phyloP scores from a whole-genome alignment of 2,113 vertebrate species.

The Zapus hudsonius region DNA sequence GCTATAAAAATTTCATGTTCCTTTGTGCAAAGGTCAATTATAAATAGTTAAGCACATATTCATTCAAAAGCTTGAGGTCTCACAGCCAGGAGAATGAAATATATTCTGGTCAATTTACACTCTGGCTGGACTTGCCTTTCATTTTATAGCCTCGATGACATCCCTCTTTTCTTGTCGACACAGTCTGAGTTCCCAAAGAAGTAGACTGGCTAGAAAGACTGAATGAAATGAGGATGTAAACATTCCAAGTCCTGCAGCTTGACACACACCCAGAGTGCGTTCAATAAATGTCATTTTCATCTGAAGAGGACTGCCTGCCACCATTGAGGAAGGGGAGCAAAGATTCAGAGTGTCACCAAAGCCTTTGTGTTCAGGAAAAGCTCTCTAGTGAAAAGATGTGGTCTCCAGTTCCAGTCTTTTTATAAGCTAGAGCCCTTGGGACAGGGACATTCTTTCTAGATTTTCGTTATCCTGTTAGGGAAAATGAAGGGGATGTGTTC shows the following conservation, averaged over 20 bases:
- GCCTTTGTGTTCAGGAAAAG: background rate
- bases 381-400: accelerated
- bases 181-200: background rate
- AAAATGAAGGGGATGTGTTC: background rate
- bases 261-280: conserved; percentile 19
- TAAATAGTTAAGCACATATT: conserved; percentile 91
- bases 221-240: conserved; percentile 46
- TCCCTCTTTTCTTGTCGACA: conserved; percentile 45
- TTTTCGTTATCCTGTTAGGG: background rate
- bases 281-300: conserved; percentile 18
- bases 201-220: conserved; percentile 21
- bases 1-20: conserved; percentile 91
- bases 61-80: conserved; percentile 82
- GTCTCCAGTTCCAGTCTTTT: background rate
- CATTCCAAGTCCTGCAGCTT: background rate
- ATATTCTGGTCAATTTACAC: conserved; percentile 81
- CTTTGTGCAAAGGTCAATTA: conserved; percentile 91
- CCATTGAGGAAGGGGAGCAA: background rate
- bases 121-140: conserved; percentile 77
- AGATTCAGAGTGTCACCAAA: background rate
- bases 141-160: conserved; percentile 68
- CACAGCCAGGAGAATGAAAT: conserved; percentile 78
- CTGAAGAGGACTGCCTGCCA: background rate
- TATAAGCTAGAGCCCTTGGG: background rate
- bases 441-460: background rate